phyloP scores from a whole-genome alignment of 2,888 invertebrate genomes.

The Priocnemis perturbator region DNA sequence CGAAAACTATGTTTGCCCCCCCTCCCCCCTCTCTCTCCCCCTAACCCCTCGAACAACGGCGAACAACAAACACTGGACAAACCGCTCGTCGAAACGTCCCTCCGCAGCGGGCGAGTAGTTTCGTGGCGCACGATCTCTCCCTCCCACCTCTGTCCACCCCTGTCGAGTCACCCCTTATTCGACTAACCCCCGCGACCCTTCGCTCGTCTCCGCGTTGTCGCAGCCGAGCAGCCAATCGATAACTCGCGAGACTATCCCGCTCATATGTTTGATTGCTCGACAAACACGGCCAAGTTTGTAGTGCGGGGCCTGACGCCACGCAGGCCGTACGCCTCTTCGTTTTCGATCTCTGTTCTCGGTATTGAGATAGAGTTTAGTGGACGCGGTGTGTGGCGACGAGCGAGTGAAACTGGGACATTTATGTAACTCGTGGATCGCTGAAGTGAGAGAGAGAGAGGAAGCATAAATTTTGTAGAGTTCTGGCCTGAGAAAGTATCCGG shows the following conservation, averaged over 20 bases:
- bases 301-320: constrained; percentile 52
- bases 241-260: constrained; percentile 71
- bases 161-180: constrained; percentile 15
- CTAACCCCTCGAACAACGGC: constrained; percentile 57
- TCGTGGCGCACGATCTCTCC: constrained; percentile 44
- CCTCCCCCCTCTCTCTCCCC: too few relatives aligned
- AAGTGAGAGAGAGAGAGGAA: too few relatives aligned
- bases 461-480: too few relatives aligned
- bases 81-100: constrained; percentile 56
- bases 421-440: too few relatives aligned
- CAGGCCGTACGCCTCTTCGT: too few relatives aligned
- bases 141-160: constrained; percentile 34
- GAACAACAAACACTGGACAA: constrained; percentile 68
- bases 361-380: too few relatives aligned
- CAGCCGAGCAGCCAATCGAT: constrained; percentile 62
- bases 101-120: constrained; percentile 55
- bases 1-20: constrained; percentile 67
- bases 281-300: constrained; percentile 74
- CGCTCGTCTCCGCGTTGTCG: constrained; percentile 46
- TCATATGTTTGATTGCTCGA: constrained; percentile 74
- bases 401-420: too few relatives aligned
- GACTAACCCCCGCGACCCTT: constrained; percentile 5
- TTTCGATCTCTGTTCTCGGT: too few relatives aligned
- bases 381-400: too few relatives aligned
- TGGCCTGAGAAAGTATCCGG: too few relatives aligned